Base-by-base conservation (phyloP, 2,113 vertebrate genomes). In the Nothoprocta pentlandii region DNA sequence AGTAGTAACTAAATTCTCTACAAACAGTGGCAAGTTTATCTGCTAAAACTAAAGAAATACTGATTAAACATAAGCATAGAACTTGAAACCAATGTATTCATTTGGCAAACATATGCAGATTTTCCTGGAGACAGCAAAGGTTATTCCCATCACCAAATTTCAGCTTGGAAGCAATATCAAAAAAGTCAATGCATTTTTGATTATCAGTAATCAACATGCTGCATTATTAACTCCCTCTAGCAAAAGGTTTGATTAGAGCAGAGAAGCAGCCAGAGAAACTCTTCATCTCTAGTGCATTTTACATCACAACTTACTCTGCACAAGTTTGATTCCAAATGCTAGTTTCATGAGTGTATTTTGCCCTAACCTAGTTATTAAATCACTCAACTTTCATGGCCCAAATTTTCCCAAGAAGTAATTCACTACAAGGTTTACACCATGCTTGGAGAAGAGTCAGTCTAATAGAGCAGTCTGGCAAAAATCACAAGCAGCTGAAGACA, bases 221-320 rank as follows among this genome's bases (percentile, higher is more conserved):
- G 39, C 20, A 53, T 47, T 41, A 53, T 12, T 74, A 34, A 58
- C 19, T 71, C 5, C 49, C 14, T 44, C 28, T 20, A 25, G 47
- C 2, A 4, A 28, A 73, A 79, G 15, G 23, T 41, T 20, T 66
- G 49, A 36, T 22, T 21, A 61, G 34, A 77, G 44, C 26, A 76
- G 36, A 93, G 47, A 39, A 54, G 16, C 4, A 59, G 16, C 5
- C 22, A 39, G 75, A 82, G n/a, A 19, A 67, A 67, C 22, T 25
- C 2, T 62, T 82, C 0, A 1, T 56, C 19, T 4, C n/a, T 74
- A 66, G 30, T 30, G 10, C 68, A 78, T 36, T 6, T 67, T 20
- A 47, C 41, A 44, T 7, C 10, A 12, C 1, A 3, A 16, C 10
- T n/a, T 44, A 17, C 2, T 5, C 0, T 0, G 41, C 56, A 86